phyloP scores from a whole-genome alignment of 1,140 invertebrate species.

The Lepidostoma basale region DNA sequence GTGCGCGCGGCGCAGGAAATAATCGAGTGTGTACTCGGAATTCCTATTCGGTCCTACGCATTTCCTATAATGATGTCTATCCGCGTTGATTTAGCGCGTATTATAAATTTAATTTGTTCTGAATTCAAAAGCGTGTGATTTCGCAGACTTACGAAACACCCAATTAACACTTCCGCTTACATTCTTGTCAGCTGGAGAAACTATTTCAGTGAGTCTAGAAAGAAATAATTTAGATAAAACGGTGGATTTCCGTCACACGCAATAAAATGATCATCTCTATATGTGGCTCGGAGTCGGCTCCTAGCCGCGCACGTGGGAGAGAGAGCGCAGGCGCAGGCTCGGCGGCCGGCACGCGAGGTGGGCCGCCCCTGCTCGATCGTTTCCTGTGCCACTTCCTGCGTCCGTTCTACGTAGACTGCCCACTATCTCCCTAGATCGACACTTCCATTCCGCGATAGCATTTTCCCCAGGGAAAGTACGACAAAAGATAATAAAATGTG shows the following conservation, averaged over 20 bases:
- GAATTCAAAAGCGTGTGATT: constrained; percentile 1
- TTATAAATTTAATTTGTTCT: neutral
- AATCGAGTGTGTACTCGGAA: neutral
- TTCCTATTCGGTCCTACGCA: neutral
- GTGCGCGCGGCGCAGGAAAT: too few relatives aligned
- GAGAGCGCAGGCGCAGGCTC: neutral
- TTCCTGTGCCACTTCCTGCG: constrained; percentile 23
- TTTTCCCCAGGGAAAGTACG: neutral
- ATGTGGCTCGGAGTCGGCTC: neutral
- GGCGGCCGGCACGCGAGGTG: neutral
- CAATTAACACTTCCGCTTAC: constrained; percentile 21
- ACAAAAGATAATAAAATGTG: too few relatives aligned
- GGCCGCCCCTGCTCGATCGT: neutral
- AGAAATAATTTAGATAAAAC: neutral
- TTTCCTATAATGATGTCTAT: neutral
- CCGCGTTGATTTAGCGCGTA: neutral
- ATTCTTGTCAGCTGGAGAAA: neutral
- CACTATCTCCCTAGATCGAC: neutral
- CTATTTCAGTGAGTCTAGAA: neutral
- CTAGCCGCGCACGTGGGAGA: neutral
- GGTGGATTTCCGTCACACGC: neutral
- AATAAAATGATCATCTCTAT: neutral
- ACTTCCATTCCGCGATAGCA: neutral
- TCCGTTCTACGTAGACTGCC: constrained; percentile 16
- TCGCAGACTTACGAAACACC: neutral